A percentile compares a stretch with the other conserved stretches of the same genome.
Conservation (phyloP, 2,888 invertebrate genomes). For the Aspidapion aeneum region DNA sequence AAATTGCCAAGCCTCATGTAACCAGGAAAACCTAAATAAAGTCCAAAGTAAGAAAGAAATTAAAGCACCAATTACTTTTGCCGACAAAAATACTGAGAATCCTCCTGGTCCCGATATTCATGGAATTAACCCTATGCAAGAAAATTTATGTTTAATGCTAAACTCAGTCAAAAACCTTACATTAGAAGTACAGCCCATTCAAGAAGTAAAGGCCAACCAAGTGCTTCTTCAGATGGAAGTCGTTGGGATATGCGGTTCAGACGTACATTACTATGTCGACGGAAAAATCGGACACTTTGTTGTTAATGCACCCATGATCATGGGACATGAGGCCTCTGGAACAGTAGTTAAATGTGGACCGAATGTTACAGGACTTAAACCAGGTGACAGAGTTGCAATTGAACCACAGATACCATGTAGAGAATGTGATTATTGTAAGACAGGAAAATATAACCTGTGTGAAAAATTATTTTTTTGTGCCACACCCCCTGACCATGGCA, state of each 20-base stretch:
- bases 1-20: background rate
- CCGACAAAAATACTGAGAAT: background rate
- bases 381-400: constrained; percentile 85
- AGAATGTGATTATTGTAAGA: constrained; percentile 78
- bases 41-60: background rate
- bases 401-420: constrained; percentile 92
- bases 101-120: background rate
- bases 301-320: constrained; percentile 76
- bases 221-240: constrained; percentile 82
- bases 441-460: constrained; percentile 88
- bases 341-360: constrained; percentile 71
- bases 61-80: background rate
- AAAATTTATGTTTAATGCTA: constrained; percentile 72
- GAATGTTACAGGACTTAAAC: constrained; percentile 62
- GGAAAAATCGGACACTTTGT: constrained; percentile 86
- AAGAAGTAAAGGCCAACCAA: constrained; percentile 72
- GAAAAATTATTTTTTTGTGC: constrained; percentile 85
- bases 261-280: constrained; percentile 85
- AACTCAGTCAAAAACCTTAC: constrained; percentile 68
- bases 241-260: constrained; percentile 94
- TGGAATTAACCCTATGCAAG: constrained; percentile 31
- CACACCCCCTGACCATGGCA: constrained; percentile 90
- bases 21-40: background rate
- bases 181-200: constrained; percentile 78
- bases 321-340: constrained; percentile 91